Conservation (phyloP, 2,113 vertebrate genomes). For the Percina caprodes region DNA sequence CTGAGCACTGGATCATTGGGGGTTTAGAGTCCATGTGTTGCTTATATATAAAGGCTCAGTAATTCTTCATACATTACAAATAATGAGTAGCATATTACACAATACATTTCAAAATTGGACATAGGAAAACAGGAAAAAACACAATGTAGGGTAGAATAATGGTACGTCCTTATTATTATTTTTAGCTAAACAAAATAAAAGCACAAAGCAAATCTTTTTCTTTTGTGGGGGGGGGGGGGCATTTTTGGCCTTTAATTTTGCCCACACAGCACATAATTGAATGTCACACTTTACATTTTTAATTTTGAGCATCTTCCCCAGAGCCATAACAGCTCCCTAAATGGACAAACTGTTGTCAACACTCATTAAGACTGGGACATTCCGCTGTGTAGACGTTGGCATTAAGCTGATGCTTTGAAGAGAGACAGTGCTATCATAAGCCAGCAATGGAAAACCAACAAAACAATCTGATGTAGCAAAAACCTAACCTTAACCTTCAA, state of each 20-base stretch:
- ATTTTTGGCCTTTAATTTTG: too few species aligned
- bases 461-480: too few species aligned
- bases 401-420: conserved; percentile 2
- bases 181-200: not conserved
- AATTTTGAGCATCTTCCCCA: not conserved
- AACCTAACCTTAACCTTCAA: too few species aligned
- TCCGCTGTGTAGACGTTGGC: not conserved
- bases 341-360: conserved; percentile 3
- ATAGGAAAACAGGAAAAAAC: not conserved
- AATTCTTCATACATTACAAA: not conserved
- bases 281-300: not conserved
- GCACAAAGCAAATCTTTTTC: not conserved
- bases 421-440: not conserved
- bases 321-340: not conserved
- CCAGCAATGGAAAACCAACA: not conserved
- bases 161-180: too few species aligned
- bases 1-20: not conserved
- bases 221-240: too few species aligned
- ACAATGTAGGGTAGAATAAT: not conserved
- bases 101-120: not conserved
- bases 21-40: not conserved
- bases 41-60: not conserved
- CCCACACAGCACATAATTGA: not conserved
- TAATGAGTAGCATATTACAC: not conserved
- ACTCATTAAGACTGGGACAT: not conserved